These are phyloP conservation scores for Chaetodon auriga DNA, from an alignment of 2,113 vertebrate species.

Conservation along the genomic window DNA sequence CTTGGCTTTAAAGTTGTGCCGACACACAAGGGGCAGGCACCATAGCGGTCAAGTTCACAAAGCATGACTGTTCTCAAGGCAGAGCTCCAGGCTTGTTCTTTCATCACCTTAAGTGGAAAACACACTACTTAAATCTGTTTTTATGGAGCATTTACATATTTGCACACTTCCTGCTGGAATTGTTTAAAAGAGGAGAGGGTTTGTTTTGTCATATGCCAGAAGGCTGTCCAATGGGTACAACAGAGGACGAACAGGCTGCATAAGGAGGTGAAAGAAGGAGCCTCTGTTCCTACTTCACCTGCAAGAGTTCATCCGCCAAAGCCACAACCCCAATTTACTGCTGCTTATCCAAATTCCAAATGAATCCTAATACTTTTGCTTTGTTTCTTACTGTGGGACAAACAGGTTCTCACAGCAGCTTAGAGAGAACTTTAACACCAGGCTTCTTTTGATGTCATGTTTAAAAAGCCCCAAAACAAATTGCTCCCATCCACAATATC, in stretches of 20 bases:
- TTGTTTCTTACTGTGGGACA: slow-evolving; percentile 46
- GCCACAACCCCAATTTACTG: slow-evolving; percentile 23
- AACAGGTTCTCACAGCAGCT: slow-evolving; percentile 77
- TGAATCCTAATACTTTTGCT: slow-evolving; percentile 29
- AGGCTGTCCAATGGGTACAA: not conserved
- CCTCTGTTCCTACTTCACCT: slow-evolving; percentile 30
- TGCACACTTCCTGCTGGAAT: slow-evolving; percentile 52
- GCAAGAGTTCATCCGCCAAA: slow-evolving; percentile 19
- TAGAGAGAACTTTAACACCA: slow-evolving; percentile 64
- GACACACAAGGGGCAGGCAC: slow-evolving; percentile 59
- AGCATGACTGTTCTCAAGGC: slow-evolving; percentile 66
- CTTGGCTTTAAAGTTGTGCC: slow-evolving; percentile 67
- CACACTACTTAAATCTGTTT: slow-evolving; percentile 41
- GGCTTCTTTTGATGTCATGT: slow-evolving; percentile 64
- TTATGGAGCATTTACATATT: slow-evolving; percentile 69
- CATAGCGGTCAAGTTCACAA: slow-evolving; percentile 68
- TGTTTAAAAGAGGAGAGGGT: slow-evolving; percentile 23
- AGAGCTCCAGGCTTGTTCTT: slow-evolving; percentile 65
- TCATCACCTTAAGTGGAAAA: slow-evolving; percentile 67
- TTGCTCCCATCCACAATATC: slow-evolving; percentile 70
- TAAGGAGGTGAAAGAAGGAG: not conserved
- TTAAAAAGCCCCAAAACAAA: slow-evolving; percentile 78
- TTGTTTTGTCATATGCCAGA: not conserved
- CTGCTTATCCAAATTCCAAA: slow-evolving; percentile 50
- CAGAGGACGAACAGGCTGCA: not conserved